A percentile compares a stretch with the other conserved stretches of the same genome.
These are phyloP conservation scores for Lepidotrigona ventralis DNA, from an alignment of 1,140 invertebrate genomes.

Conservation along the genomic window DNA sequence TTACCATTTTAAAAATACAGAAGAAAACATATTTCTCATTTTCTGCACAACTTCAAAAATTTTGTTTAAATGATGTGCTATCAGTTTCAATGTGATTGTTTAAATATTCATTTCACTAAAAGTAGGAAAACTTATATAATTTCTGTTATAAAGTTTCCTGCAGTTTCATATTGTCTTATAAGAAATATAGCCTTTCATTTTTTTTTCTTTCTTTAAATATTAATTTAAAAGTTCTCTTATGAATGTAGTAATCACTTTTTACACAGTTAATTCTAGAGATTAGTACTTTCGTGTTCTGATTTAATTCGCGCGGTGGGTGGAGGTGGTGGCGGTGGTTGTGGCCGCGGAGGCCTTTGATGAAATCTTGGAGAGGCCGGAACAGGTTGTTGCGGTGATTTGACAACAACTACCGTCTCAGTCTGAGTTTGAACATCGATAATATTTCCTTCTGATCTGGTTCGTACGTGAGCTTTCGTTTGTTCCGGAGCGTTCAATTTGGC, in stretches of 20 bases:
- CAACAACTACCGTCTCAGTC: slow-evolving; percentile 68
- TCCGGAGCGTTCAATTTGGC: slow-evolving; percentile 75
- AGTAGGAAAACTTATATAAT: slow-evolving; percentile 11
- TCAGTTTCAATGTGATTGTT: not conserved
- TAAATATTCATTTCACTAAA: slow-evolving; percentile 3
- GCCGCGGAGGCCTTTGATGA: slow-evolving; percentile 75
- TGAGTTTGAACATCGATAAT: slow-evolving; percentile 79
- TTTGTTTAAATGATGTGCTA: not conserved
- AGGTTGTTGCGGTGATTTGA: slow-evolving; percentile 70
- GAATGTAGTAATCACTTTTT: slow-evolving; percentile 30
- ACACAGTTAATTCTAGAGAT: slow-evolving; percentile 69
- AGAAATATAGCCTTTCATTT: slow-evolving; percentile 30
- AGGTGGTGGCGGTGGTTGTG: slow-evolving; percentile 78
- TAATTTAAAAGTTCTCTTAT: slow-evolving; percentile 29
- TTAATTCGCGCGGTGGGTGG: slow-evolving; percentile 74
- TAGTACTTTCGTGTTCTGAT: slow-evolving; percentile 78
- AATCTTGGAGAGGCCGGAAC: slow-evolving; percentile 74
- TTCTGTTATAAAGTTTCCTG: slow-evolving; percentile 6
- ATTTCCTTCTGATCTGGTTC: slow-evolving; percentile 80
- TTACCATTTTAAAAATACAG: not conserved
- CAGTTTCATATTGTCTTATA: slow-evolving; percentile 39
- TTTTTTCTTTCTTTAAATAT: slow-evolving; percentile 29
- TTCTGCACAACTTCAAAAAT: not conserved
- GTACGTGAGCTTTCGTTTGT: slow-evolving; percentile 72
- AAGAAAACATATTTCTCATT: not conserved